phyloP scores from a whole-genome alignment of 2,888 invertebrate species.

The Nephrocerus scutellatus region DNA sequence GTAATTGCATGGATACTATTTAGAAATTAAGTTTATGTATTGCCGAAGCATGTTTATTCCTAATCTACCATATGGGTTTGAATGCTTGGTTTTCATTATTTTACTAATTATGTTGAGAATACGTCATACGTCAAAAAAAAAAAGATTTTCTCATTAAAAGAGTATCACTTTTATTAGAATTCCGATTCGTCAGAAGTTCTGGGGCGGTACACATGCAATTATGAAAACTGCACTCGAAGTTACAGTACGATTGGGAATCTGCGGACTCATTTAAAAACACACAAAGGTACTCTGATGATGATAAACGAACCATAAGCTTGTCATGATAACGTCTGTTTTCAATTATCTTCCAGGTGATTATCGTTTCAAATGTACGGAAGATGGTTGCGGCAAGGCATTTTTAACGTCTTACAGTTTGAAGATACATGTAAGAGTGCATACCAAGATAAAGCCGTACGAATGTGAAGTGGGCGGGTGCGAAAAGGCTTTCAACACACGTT shows the following conservation, averaged over 20 bases:
- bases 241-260: slow-evolving; percentile 93
- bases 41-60: too few relatives aligned
- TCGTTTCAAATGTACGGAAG: slow-evolving; percentile 83
- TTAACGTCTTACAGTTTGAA: slow-evolving; percentile 91
- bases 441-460: slow-evolving; percentile 85
- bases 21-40: too few relatives aligned
- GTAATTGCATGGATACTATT: too few relatives aligned
- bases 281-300: slow-evolving; percentile 65
- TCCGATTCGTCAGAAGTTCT: slow-evolving; percentile 38
- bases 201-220: slow-evolving; percentile 78
- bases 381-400: slow-evolving; percentile 85
- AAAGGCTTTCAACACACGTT: slow-evolving; percentile 90
- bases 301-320: not conserved
- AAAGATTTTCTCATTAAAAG: too few relatives aligned
- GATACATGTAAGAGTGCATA: slow-evolving; percentile 90
- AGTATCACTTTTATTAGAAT: slow-evolving; percentile 32
- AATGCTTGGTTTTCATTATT: too few relatives aligned
- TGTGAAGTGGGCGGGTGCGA: slow-evolving; percentile 77
- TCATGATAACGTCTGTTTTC: slow-evolving; percentile 29
- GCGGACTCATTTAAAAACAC: slow-evolving; percentile 91
- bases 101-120: too few relatives aligned
- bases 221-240: slow-evolving; percentile 77
- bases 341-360: slow-evolving; percentile 68
- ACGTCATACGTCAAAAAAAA: too few relatives aligned
- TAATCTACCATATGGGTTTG: too few relatives aligned